These are phyloP conservation scores for Myiozetetes cayanensis DNA, from an alignment of 2,113 vertebrate species.

Conservation along the genomic window DNA sequence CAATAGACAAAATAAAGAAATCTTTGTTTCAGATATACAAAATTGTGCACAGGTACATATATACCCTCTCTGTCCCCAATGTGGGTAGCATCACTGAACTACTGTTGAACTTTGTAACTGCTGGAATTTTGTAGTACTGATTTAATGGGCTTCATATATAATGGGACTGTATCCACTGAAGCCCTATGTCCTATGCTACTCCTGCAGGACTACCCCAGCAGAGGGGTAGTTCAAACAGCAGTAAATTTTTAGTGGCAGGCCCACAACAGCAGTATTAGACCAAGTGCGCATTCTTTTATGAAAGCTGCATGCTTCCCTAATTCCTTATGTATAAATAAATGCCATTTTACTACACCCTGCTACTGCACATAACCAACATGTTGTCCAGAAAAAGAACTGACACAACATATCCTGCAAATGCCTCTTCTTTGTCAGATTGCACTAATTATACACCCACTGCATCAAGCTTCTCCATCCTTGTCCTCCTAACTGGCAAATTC, in stretches of 20 bases:
- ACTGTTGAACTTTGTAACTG: background rate
- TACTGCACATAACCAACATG: background rate
- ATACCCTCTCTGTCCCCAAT: background rate
- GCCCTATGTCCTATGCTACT: background rate
- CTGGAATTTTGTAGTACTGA: background rate
- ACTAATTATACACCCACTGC: background rate
- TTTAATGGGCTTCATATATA: background rate
- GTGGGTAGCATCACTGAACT: background rate
- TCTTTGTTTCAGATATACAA: background rate
- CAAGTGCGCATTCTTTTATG: background rate
- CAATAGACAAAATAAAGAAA: background rate
- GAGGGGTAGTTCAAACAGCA: slow-evolving; percentile 20
- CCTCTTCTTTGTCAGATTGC: background rate
- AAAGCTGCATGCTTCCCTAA: background rate
- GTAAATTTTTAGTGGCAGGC: background rate
- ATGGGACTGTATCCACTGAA: background rate
- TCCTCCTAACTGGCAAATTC: background rate
- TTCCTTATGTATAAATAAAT: slow-evolving; percentile 39
- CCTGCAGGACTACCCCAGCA: background rate
- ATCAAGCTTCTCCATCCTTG: background rate
- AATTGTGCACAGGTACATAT: background rate
- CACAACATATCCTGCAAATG: slow-evolving; percentile 20
- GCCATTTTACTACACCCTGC: slow-evolving; percentile 6
- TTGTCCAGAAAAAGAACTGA: slow-evolving; percentile 37
- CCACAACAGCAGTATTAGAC: background rate